Conservation (phyloP, 2,113 vertebrate species). For the Crotalus viridis region DNA sequence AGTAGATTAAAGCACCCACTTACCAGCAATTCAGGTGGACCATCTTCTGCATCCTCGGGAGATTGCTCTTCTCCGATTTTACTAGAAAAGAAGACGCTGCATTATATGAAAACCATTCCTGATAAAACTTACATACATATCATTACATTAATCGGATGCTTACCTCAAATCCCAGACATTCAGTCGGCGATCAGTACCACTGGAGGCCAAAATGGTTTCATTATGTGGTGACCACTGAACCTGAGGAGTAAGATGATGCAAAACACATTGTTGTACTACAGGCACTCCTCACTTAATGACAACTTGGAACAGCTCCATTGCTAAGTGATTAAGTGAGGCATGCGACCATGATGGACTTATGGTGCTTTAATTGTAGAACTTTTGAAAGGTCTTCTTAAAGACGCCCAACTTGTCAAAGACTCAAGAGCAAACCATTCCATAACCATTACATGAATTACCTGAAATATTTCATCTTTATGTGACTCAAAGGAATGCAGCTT, state of each 20-base stretch:
- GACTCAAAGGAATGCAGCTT: conserved; percentile 99
- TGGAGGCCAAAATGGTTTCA: conserved; percentile 96
- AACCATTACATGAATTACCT: conserved; percentile 73
- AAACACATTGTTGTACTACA: neutral
- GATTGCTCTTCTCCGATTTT: conserved; percentile 99
- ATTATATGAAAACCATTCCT: neutral
- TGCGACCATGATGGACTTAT: too few relatives aligned
- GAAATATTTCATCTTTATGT: conserved; percentile 99
- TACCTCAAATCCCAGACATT: conserved; percentile 98
- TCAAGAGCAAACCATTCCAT: neutral
- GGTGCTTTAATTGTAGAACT: neutral
- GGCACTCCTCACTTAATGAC: neutral
- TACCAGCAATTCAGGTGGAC: conserved; percentile 95
- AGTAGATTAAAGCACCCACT: conserved; percentile 43
- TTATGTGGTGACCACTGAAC: conserved; percentile 99
- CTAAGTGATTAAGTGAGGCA: too few relatives aligned
- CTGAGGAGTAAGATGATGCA: conserved; percentile 56
- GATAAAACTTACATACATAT: neutral
- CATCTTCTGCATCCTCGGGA: conserved; percentile 96
- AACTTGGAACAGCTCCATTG: neutral
- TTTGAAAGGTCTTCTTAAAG: neutral
- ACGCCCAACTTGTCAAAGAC: neutral
- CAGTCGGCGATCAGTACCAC: conserved; percentile 93
- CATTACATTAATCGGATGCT: neutral
- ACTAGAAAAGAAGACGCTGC: conserved; percentile 61